Evolutionary conservation across 2,797 vertebrate genomes (phyloP).

Genomic region (Lagocephalus sceleratus): DNA sequence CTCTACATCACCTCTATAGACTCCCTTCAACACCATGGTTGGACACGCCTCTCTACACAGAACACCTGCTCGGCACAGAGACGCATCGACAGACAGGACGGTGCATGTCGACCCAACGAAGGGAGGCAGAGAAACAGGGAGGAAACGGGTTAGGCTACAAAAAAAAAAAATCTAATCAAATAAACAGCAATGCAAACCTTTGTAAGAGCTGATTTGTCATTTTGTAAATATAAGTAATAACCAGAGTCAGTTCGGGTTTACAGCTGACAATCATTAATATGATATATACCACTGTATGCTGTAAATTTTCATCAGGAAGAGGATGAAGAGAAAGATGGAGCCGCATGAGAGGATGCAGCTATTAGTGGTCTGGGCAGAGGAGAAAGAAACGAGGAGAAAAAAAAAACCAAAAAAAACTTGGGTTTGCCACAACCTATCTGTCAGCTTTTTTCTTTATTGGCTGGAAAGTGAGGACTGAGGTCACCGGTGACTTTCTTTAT

Average conservation of each 20-base stretch:
- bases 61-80: conserved; percentile 11
- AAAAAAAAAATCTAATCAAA: not conserved
- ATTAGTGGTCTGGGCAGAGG: conserved; percentile 55
- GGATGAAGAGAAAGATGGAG: conserved; percentile 31
- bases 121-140: conserved; percentile 1
- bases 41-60: conserved; percentile 15
- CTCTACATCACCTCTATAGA: conserved; percentile 56
- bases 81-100: conserved; percentile 7
- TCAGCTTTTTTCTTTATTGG: conserved; percentile 46
- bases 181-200: conserved; percentile 21
- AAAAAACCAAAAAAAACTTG: conserved; percentile 10
- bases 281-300: too few relatives aligned
- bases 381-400: conserved; percentile 17
- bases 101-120: conserved; percentile 10
- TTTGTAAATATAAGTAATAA: conserved; percentile 1
- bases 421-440: conserved; percentile 30
- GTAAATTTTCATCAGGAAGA: too few relatives aligned
- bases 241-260: too few relatives aligned
- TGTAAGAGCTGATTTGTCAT: conserved; percentile 7
- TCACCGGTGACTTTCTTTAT: conserved; percentile 38
- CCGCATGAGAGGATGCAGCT: conserved; percentile 38
- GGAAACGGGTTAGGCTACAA: not conserved
- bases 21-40: conserved; percentile 54
- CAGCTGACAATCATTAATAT: too few relatives aligned
- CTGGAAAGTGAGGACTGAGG: conserved; percentile 36